These are phyloP conservation scores for Hanleya hanleyi DNA, from an alignment of 2,888 invertebrate genomes.

Conservation along the genomic window DNA sequence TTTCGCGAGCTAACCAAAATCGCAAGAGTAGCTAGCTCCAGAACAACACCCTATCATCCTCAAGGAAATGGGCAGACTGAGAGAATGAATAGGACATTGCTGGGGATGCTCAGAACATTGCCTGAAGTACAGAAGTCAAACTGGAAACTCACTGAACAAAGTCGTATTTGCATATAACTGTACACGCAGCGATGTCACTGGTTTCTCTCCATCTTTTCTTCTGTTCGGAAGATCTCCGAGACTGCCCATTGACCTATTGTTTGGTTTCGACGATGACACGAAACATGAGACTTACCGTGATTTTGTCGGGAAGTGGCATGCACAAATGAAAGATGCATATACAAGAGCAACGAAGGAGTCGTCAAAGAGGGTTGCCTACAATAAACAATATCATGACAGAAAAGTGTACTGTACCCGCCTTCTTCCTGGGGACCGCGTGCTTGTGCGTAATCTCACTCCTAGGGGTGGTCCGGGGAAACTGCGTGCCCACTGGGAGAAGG, in stretches of 20 bases:
- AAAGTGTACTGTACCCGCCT: neutral
- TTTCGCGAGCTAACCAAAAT: neutral
- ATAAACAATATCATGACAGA: slow-evolving; percentile 13
- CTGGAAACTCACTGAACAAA: slow-evolving; percentile 1
- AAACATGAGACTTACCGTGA: neutral
- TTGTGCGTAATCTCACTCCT: neutral
- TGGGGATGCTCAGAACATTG: neutral
- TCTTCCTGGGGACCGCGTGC: slow-evolving; percentile 15
- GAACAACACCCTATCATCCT: slow-evolving; percentile 2
- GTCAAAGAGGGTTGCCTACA: neutral
- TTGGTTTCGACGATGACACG: neutral
- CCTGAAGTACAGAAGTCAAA: neutral
- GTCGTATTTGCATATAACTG: neutral
- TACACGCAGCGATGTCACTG: neutral
- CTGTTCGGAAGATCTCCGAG: neutral
- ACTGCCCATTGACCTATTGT: neutral
- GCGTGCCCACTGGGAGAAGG: slow-evolving; percentile 15
- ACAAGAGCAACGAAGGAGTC: neutral
- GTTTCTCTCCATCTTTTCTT: neutral
- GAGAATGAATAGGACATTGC: slow-evolving; percentile 1
- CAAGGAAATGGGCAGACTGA: neutral
- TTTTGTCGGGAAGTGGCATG: neutral
- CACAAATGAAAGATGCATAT: slow-evolving; percentile 1
- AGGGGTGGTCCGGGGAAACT: slow-evolving; percentile 14
- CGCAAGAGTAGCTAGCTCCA: neutral